Evolutionary conservation across 1,140 invertebrate species (phyloP).

Genomic region (Calycopis cecrops): DNA sequence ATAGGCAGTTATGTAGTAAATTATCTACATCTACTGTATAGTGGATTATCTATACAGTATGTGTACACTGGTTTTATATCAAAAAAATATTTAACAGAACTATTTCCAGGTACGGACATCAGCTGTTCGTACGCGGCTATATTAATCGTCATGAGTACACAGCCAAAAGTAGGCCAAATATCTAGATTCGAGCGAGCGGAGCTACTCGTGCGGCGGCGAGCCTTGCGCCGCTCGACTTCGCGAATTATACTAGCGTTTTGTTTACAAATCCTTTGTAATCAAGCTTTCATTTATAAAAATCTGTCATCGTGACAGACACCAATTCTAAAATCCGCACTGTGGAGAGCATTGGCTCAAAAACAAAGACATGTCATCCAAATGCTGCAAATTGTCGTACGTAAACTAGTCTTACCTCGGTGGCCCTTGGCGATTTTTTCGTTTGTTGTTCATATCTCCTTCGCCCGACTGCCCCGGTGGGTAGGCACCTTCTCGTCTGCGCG

Average conservation of each 20-base stretch:
- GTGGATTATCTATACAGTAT: neutral
- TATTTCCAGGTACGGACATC: constrained; percentile 41
- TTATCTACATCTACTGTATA: no score
- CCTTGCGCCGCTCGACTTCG: constrained; percentile 35
- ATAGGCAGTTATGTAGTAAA: neutral
- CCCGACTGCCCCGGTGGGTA: constrained; percentile 75
- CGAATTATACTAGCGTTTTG: constrained; percentile 45
- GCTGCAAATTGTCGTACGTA: constrained; percentile 51
- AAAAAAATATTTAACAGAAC: constrained; percentile 11
- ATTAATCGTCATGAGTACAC: constrained; percentile 63
- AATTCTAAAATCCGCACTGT: constrained; percentile 42
- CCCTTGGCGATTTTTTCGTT: constrained; percentile 77
- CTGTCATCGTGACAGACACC: constrained; percentile 55
- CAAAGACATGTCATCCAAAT: constrained; percentile 66
- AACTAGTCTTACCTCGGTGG: constrained; percentile 73
- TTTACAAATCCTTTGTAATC: constrained; percentile 53
- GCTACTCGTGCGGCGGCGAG: constrained; percentile 35
- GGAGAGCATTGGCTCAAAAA: constrained; percentile 42
- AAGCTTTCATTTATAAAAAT: constrained; percentile 35
- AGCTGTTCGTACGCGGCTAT: constrained; percentile 68
- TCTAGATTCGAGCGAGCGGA: constrained; percentile 53
- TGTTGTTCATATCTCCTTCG: constrained; percentile 76
- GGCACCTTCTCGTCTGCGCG: constrained; percentile 77
- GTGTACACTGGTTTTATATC: neutral
- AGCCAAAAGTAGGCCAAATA: constrained; percentile 68